Evolutionary conservation across 1,140 invertebrate genomes (phyloP).

Genomic region (Oncopeltus fasciatus): DNA sequence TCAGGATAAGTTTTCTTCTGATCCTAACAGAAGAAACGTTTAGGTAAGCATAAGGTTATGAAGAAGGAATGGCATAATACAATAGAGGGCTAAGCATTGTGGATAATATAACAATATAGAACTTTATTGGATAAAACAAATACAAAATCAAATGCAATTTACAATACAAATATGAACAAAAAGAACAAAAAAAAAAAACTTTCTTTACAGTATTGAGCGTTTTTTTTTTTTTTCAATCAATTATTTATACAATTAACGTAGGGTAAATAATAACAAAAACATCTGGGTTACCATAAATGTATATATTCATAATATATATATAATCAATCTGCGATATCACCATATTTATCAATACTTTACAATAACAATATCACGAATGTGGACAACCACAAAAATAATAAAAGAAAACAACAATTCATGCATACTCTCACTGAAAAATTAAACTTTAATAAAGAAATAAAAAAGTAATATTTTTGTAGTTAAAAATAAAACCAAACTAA

Average conservation of each 20-base stretch:
- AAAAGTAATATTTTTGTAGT: too few species aligned
- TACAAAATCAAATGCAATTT: slow-evolving; percentile 11
- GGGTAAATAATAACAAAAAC: slow-evolving; percentile 3
- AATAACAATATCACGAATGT: neutral
- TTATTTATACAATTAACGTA: neutral
- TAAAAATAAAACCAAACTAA: too few species aligned
- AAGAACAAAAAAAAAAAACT: neutral
- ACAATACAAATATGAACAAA: neutral
- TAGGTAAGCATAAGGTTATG: neutral
- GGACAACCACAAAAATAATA: neutral
- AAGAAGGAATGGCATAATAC: neutral
- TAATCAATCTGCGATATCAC: neutral
- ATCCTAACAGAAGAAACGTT: too few species aligned
- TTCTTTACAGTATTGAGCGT: neutral
- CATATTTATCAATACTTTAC: neutral
- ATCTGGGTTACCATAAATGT: neutral
- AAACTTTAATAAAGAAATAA: too few species aligned
- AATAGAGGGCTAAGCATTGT: neutral
- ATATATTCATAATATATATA: slow-evolving; percentile 1
- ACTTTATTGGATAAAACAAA: slow-evolving; percentile 11
- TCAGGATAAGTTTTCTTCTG: too few species aligned
- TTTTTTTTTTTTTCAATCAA: neutral
- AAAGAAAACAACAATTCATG: neutral
- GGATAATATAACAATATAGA: slow-evolving; percentile 9
- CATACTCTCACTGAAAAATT: neutral